Evolutionary conservation across 2,888 invertebrate genomes (phyloP), one percentile per base, ranked within the genome.

Genomic region (Pollenia angustigena): DNA sequence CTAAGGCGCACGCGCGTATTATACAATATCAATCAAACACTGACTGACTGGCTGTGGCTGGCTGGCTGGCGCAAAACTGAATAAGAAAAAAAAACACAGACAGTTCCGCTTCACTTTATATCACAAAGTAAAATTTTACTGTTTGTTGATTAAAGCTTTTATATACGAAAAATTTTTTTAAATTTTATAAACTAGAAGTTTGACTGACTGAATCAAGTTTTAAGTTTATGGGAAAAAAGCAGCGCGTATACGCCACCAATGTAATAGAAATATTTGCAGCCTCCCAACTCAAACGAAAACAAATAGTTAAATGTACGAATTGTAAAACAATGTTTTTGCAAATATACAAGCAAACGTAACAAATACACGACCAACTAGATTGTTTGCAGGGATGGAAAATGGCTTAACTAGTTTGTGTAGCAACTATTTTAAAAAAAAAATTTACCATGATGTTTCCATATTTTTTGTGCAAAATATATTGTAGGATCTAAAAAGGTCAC

Each of bases 101-200:
- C 69, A 74, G 66, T 83, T 80, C 79, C 87, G 83, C 72, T 85
- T 52, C 71, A 79, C 83, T 82, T 80, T 85, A 66, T 72, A 62
- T 76, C 46, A 80, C 62, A 76, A 85, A 83, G 6, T 76, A 87
- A 80, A 76, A 85, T 79, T 64, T 40, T 32, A 82, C 52, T 83
- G 66, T 79, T n/a, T 44, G 74, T 12, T 75, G 79, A 52, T 66
- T 16, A 79, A 68, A 54, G 78, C 79, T 87, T 83, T 87, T 87
- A 83, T 85, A 87, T 85, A 75, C 66, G 54, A 78, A 10, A 18
- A 50, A n/a, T n/a, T 32, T 32, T 32, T 32, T 32, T 32, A 9
- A 23, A 32, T 56, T 52, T 9, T 14, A 44, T 58, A 64, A 54
- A 48, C 62, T 66, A 72, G 54, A 46, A 54, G 79, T 64, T 58